A percentile compares a stretch with the other conserved stretches of the same genome.
phyloP scores from a whole-genome alignment of 2,888 invertebrate species.

The Bombylius major region DNA sequence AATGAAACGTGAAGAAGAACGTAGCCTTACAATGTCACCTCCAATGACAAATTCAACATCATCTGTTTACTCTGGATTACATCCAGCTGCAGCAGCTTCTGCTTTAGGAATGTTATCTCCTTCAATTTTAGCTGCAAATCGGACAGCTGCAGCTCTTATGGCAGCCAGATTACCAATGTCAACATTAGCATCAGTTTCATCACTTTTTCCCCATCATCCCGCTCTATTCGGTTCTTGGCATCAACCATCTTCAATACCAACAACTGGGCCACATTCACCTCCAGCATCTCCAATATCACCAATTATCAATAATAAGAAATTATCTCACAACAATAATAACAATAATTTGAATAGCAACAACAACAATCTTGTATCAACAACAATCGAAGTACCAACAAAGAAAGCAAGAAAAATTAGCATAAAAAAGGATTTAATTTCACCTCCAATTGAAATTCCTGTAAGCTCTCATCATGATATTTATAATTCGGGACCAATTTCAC shows the following conservation, averaged over 20 bases:
- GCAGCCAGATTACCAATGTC: constrained; percentile 34
- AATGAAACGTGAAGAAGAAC: constrained; percentile 34
- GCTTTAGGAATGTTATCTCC: constrained; percentile 36
- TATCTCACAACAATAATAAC: constrained; percentile 5
- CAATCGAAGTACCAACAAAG: constrained; percentile 24
- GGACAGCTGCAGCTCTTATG: constrained; percentile 35
- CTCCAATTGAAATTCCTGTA: constrained; percentile 27
- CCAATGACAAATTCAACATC: constrained; percentile 32
- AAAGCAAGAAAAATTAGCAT: constrained; percentile 29
- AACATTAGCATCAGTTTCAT: constrained; percentile 25
- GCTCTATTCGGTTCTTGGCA: constrained; percentile 32
- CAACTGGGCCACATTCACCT: constrained; percentile 28
- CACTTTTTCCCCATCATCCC: constrained; percentile 34
- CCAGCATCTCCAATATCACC: constrained; percentile 34
- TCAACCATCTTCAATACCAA: constrained; percentile 17
- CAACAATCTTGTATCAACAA: constrained; percentile 17
- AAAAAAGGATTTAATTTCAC: constrained; percentile 31
- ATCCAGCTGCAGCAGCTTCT: constrained; percentile 31
- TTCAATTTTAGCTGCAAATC: constrained; percentile 31
- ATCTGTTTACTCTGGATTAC: constrained; percentile 29
- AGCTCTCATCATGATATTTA: constrained; percentile 14
- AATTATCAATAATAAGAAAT: constrained; percentile 12
- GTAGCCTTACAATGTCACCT: constrained; percentile 30
- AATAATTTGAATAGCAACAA: constrained; percentile 11
- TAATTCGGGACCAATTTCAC: constrained; percentile 37